Base-by-base conservation (phyloP, 2,797 vertebrate species). In the Prionace glauca region DNA sequence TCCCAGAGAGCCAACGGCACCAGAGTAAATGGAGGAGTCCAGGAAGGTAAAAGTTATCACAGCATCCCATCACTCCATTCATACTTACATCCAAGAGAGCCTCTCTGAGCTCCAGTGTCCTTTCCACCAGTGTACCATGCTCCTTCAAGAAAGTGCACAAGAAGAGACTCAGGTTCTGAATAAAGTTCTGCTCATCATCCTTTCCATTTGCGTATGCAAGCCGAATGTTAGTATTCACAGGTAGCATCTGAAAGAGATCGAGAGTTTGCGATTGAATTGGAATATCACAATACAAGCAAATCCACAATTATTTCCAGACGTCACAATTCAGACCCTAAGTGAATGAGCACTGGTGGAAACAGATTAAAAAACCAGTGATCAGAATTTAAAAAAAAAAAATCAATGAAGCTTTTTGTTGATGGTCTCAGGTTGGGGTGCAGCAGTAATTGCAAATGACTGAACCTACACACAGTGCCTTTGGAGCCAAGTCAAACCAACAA, bases 91-190 rank as follows among this genome's bases (percentile, higher is more conserved):
- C 99, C 99, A 99, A 99, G 95, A 99, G 98, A 0, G 98, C 98
- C 96, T 99, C 99, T 69, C 99, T 97, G 96, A 99, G 97, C 97
- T 99, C 99, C 96, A 98, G 97, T 56, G 98, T 98, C 96, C 99
- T 99, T 97, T 99, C 99, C 96, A 99, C 98, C 95, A 99, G 98
- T 95, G 99, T 98, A 24, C 99, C 99, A 0, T 99, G 99, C 95
- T 99, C 99, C 97, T 99, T 99, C 62, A 99, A 98, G 97, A 99
- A 99, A 0, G 99, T 99, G 97, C 99, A 99, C 96, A 99, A 98
- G 97, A 99, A 99, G 96, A 99, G 97, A 96, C 99, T 99, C 96
- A 99, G 98, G 96, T 99, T 99, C 97, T 99, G 99, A 96, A 99
- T 99, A 96, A 99, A 99, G 97, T 99, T 99, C 97, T 99, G 99